Evolutionary conservation across 2,113 vertebrate species (phyloP), one percentile per base, ranked within the genome.

Genomic region (Synodontis membranacea): DNA sequence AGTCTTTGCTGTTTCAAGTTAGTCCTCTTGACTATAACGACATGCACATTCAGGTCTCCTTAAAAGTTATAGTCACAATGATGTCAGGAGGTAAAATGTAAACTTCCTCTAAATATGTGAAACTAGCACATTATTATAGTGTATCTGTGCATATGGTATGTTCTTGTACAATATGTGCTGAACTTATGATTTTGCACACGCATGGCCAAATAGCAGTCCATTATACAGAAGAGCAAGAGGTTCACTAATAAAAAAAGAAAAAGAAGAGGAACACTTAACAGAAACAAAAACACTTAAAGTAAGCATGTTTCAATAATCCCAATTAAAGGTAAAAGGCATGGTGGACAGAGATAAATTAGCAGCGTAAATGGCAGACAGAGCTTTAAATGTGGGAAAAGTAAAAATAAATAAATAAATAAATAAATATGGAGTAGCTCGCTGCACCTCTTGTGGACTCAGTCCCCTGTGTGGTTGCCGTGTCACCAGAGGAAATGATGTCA

Each of bases 401-500:
- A 66, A 58, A 5, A 25, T 56, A 56, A 56, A 56, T 21, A 25
- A 56, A 54, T 19, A 39, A 82, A n/a, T n/a, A n/a, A n/a, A n/a
- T n/a, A n/a, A 62, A 37, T 23, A 44, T 60, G 11, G 8, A 42
- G 21, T 37, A 54, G 31, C n/a, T 14, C 58, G 34, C 37, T 34
- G 5, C 34, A 70, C 0, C 15, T 66, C 0, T 87, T 25, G 87
- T 85, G 34, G 56, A 37, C 8, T 85, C 82, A 8, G 72, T 88
- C 91, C 54, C 81, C 52, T 87, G 48, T 0, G 91, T 92, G 37
- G 94, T 92, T 46, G 88, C 19, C 54, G 78, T 78, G 75, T 95
- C 93, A 84, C 93, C 95, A 37, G 95, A 95, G 74, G 95, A 93
- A 64, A 96, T 90, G 70, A 98, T 91, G 34, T 95, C 91, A 0